Percentiles rank a stretch among this genome's conserved stretches.
These are phyloP conservation scores for Distichodus sexfasciatus DNA, from an alignment of 2,797 vertebrate species.

Conservation along the genomic window DNA sequence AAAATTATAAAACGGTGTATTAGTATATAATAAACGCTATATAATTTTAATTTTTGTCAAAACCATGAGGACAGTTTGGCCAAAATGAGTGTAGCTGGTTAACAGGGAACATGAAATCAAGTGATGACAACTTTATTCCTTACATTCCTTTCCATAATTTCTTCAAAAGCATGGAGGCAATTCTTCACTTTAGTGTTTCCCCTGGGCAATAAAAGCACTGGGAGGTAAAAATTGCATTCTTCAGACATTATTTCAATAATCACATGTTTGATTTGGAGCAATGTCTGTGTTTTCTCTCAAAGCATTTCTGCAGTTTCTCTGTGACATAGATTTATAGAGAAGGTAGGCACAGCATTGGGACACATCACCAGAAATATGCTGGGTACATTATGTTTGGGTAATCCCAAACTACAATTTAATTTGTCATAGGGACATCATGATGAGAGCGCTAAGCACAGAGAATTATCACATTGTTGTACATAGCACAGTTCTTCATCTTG, in stretches of 20 bases:
- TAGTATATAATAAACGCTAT: no score
- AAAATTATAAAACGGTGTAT: no score
- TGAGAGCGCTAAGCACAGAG: no score
- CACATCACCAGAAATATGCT: conserved; percentile 6
- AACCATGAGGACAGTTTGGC: not conserved
- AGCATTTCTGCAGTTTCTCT: conserved; percentile 19
- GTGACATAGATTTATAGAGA: conserved; percentile 9
- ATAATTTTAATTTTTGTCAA: no score
- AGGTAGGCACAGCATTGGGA: not conserved
- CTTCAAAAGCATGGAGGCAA: not conserved
- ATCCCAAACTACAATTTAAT: not conserved
- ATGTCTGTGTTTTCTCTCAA: conserved; percentile 30
- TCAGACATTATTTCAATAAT: conserved; percentile 28
- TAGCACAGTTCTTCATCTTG: no score
- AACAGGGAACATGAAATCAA: not conserved
- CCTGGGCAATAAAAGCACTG: not conserved
- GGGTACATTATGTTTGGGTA: not conserved
- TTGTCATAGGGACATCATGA: no score
- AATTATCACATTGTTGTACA: no score
- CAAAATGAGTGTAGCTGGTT: not conserved
- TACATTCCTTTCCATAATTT: not conserved
- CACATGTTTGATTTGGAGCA: conserved; percentile 41
- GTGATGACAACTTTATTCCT: not conserved
- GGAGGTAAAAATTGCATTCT: conserved; percentile 30
- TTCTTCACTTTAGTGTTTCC: conserved; percentile 18